Percentiles rank a stretch among this genome's conserved stretches.
These are phyloP conservation scores for Misgurnus anguillicaudatus DNA, from an alignment of 2,113 vertebrate genomes.

Conservation along the genomic window DNA sequence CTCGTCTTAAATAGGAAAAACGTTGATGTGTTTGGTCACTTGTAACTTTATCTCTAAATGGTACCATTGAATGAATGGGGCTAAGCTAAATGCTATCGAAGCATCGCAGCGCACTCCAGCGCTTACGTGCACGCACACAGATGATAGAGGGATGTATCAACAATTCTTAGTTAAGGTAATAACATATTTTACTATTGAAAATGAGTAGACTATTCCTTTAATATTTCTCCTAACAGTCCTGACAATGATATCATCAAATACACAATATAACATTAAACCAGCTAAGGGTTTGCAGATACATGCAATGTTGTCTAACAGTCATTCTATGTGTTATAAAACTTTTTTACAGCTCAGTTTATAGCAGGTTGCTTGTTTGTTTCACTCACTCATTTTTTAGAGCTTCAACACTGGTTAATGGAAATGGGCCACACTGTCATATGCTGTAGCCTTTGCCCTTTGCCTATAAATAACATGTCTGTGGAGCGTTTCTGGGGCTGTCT, in stretches of 20 bases:
- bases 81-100: no score
- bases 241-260: not conserved
- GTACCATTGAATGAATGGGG: no score
- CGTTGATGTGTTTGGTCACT: no score
- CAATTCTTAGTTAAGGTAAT: no score
- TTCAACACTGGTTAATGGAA: not conserved
- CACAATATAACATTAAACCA: not conserved
- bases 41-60: no score
- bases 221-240: not conserved
- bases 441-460: slow-evolving; percentile 48
- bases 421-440: slow-evolving; percentile 53
- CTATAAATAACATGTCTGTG: slow-evolving; percentile 64
- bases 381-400: not conserved
- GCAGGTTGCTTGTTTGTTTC: not conserved
- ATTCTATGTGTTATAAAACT: not conserved
- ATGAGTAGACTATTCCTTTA: no score
- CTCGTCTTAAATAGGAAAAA: no score
- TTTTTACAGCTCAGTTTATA: not conserved
- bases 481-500: slow-evolving; percentile 42
- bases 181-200: no score
- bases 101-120: no score
- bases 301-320: not conserved
- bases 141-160: no score
- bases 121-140: no score
- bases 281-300: not conserved